Conservation (phyloP, 2,113 vertebrate genomes). For the Eublepharis macularius region DNA sequence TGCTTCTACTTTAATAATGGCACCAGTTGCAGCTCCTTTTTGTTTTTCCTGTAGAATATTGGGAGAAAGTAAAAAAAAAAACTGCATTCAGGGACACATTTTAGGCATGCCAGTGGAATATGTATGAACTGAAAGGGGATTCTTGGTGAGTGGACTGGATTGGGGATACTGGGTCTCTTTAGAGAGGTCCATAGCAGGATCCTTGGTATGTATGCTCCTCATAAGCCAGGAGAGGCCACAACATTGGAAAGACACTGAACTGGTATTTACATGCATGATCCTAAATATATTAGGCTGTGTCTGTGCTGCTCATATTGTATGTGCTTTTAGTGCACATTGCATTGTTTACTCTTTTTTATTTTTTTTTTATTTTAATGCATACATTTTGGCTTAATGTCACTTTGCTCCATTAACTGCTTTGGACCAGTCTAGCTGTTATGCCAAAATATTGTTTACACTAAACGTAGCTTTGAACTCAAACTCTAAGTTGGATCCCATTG, state of each 20-base stretch:
- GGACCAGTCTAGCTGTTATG: too few relatives aligned
- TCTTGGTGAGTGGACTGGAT: background rate
- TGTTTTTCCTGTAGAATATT: background rate
- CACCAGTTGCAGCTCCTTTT: background rate
- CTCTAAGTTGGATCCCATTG: too few relatives aligned
- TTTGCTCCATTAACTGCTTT: background rate
- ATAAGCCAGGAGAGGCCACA: background rate
- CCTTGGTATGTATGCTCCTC: background rate
- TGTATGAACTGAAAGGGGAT: background rate
- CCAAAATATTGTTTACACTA: too few relatives aligned
- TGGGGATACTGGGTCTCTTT: background rate
- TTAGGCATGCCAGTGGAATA: background rate
- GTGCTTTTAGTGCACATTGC: background rate
- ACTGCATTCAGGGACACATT: background rate
- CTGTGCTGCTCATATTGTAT: background rate
- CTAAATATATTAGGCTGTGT: background rate
- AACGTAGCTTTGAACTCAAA: too few relatives aligned
- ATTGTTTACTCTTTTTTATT: background rate
- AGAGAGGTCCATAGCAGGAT: background rate
- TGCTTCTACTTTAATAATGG: background rate
- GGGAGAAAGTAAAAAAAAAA: background rate
- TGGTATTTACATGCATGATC: background rate
- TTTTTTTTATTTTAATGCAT: background rate
- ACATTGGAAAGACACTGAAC: background rate
- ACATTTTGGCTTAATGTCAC: background rate